Evolutionary conservation across 2,888 invertebrate species (phyloP), one percentile per base, ranked within the genome.

Genomic region (Cryptosula pallasiana): DNA sequence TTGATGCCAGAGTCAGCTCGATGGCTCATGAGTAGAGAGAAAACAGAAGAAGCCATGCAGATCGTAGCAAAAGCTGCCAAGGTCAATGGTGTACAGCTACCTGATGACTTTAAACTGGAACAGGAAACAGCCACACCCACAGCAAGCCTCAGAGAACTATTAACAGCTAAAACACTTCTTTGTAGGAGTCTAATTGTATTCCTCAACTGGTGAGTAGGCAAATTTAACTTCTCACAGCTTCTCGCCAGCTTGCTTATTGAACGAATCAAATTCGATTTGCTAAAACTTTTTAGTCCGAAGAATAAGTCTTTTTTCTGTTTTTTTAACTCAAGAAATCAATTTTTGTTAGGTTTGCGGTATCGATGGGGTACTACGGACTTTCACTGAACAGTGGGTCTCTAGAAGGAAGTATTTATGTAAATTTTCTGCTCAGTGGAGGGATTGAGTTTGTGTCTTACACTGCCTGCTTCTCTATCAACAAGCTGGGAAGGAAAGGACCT

Each of bases 1-100:
- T 90, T 92, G 75, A 87, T 95, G 79, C 95, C 94, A 0, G 95
- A 95, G 86, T 94, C 94, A 5, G 94, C 94, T 0, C 87, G 95
- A 77, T 95, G 95, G 94, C 87, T 94, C n/a, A 84, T 94, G 34
- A 91, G 93, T 81, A 90, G 90, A 81, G 92, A 92, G n/a, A 88
- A 90, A 74, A 87, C 92, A 45, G 91, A 91, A 81, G 93, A 94
- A 85, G 94, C 94, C 0, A 89, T 91, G 73, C 88, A 88, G 74
- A 90, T 94, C 75, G 83, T 95, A 2, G 90, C 91, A 86, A 89
- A 88, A 23, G 88, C 94, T 78, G 94, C 94, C 1, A 88, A 87
- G 79, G 88, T 91, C 0, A 95, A 95, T 81, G 89, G 90, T 20
- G 73, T 73, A 0, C 32, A 16, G 0, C 69, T 78, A 1, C 74